These are phyloP conservation scores for Carollia perspicillata DNA, from an alignment of 2,113 vertebrate species.

Conservation along the genomic window DNA sequence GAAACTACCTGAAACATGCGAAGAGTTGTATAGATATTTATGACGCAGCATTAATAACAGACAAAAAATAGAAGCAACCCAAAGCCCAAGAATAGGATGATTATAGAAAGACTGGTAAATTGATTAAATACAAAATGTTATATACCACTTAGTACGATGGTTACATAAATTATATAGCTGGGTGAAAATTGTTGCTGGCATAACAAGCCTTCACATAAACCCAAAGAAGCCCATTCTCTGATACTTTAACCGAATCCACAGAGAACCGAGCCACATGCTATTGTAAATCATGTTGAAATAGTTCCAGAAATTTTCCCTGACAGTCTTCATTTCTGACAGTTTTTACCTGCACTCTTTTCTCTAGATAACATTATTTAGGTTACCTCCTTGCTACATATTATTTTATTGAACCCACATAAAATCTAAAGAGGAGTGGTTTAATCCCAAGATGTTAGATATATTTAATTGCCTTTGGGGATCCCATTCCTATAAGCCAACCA, in stretches of 20 bases:
- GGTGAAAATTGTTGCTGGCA: neutral
- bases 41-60: neutral
- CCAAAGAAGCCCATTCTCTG: neutral
- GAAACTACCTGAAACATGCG: neutral
- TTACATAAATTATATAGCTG: neutral
- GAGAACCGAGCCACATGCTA: neutral
- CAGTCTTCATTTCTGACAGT: neutral
- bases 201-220: neutral
- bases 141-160: neutral
- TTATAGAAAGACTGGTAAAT: neutral
- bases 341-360: neutral
- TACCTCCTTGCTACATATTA: neutral
- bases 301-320: neutral
- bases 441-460: neutral
- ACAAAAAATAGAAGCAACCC: neutral
- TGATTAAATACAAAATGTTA: neutral
- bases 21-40: neutral
- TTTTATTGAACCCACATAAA: neutral
- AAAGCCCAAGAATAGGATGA: neutral
- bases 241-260: neutral
- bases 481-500: neutral
- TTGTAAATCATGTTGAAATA: neutral
- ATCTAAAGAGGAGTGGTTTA: neutral
- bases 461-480: neutral
- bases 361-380: neutral